A percentile compares a stretch with the other conserved stretches of the same genome.
These are phyloP conservation scores for Danio rerio DNA, from an alignment of 2,113 vertebrate genomes.

Conservation along the genomic window GRCz12tu NC_133196.1:41681001-41681500, in stretches of 20 bases:
- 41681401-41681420: constrained; percentile 25
- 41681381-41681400: constrained; percentile 66
- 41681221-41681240: constrained; percentile 38
- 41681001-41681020: not conserved
- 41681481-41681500: not conserved
- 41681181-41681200: constrained; percentile 34
- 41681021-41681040: constrained; percentile 5
- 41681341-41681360: constrained; percentile 82
- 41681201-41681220: constrained; percentile 41
- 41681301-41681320: constrained; percentile 83
- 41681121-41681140: constrained; percentile 19
- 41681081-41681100: not conserved
- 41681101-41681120: constrained; percentile 31
- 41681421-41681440: constrained; percentile 37
- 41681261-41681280: constrained; percentile 70
- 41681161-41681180: constrained; percentile 29
- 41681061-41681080: not conserved
- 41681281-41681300: constrained; percentile 79
- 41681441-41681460: constrained; percentile 12
- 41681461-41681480: constrained; percentile 2
- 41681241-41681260: constrained; percentile 59
- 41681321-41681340: constrained; percentile 82
- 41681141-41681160: constrained; percentile 22
- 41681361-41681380: constrained; percentile 78
- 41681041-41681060: not conserved